Evolutionary conservation across 2,888 invertebrate species (phyloP), one percentile per base, ranked within the genome.

Genomic region (Sesia apiformis): DNA sequence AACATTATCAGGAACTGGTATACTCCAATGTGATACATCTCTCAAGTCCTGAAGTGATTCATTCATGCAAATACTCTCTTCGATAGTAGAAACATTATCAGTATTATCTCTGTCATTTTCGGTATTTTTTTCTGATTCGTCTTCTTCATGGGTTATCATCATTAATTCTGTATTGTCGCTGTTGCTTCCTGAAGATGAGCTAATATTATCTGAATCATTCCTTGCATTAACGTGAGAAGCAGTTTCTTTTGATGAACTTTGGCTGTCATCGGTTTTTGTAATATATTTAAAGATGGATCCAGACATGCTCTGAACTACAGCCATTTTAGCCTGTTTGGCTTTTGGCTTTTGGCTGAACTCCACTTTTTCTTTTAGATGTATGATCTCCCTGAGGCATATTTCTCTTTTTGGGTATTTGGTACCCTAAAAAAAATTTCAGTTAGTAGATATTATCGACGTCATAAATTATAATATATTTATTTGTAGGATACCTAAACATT

Each of bases 1-100:
- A 57, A 52, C 52, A 54, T 56, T 53, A 46, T 53, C 40, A 39
- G 46, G 53, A 53, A 53, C 56, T 4, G 53, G 52, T 52, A 56
- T 49, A 55, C 55, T 57, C 53, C 51, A 55, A 41, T 51, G 5
- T 53, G 53, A 55, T 4, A 53, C 53, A 51, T 55, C 55, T 5
- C 40, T 55, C 49, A 55, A 55, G 6, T 55, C 49, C 8, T 23
- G 38, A 52, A 54, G 8, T 54, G 51, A 41, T 54, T 54, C 41
- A 41, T 41, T 6, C 41, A 41, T 41, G 41, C 41, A 41, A 41
- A 41, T 41, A 41, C 41, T 41, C 4, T 41, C 41, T 41, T 41
- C 41, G 41, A 41, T 41, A 41, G 6, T 41, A 41, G 41, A 41
- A 53, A 46, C 53, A 46, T 39, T 53, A 53, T 43, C 39, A 49